Evolutionary conservation across 2,888 invertebrate genomes (phyloP), one percentile per base, ranked within the genome.

Genomic region (Dinocampus coccinellae): DNA sequence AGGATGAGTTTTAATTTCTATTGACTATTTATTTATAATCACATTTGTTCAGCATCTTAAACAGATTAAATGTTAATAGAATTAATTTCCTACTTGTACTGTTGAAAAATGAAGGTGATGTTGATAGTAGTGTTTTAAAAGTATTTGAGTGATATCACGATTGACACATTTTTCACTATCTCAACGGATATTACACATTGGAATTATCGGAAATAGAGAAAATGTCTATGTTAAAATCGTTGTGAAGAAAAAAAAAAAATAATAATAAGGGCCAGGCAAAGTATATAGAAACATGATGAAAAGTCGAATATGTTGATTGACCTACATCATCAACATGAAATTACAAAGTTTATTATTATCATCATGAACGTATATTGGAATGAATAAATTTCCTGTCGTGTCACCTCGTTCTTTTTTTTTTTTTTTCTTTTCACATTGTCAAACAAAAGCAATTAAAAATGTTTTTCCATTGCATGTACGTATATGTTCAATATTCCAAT

Each of bases 381-480:
- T 9, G 47, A n/a, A 47, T 47, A 47, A 47, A 47, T 47, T 47
- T 47, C 47, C 47, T 47, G 47, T 47, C 47, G 16, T 16, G 20
- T 39, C 47, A 16, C 47, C 9, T 3, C 16, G 16, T 47, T 47
- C 16, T 16, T 16, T 4, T 3, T 20, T 47, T 9, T n/a, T 3
- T 39, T 39, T 39, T 36, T n/a, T 3, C 10, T 36, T 1, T 3
- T 36, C 47, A 47, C 9, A 16, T n/a, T 47, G 16, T 20, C 47
- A 47, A 42, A 67, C 60, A 42, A 58, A 67, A 67, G 60, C 60
- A 67, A 67, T 60, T 67, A 67, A 67, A 67, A 67, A 47, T 13
- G 42, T 67, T 58, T 60, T 52, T 60, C 22, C 47, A 16, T 4
- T 47, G 1, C 16, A 20, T 47, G 16, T 47, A 16, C 9, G 47